Evolutionary conservation across 2,113 vertebrate species (phyloP), one percentile per base, ranked within the genome.

Genomic region (Delphinus delphis): DNA sequence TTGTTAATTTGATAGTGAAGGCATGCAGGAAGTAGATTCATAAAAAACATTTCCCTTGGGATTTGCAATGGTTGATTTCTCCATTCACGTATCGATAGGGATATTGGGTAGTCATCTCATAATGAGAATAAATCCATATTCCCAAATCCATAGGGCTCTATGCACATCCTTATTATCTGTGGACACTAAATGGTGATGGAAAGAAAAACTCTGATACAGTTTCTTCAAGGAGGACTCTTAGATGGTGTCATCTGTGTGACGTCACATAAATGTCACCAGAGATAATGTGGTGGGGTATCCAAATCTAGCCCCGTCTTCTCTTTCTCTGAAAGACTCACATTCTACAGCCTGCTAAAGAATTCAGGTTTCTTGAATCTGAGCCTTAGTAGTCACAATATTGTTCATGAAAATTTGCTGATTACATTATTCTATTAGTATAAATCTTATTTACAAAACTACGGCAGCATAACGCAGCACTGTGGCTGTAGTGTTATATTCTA

Each of bases 1-100:
- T 71, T 97, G 63, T 28, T 96, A 38, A 87, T 89, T 96, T 90
- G 58, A 81, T 23, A 74, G 92, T 58, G n/a, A 70, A 80, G 50
- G 12, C 28, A 44, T 36, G 14, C 6, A 92, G 36, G 62, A 41
- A 88, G 80, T 65, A 44, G 50, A 58, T 60, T 91, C 58, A 18
- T 55, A 38, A 14, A 65, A 81, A 88, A 33, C 18, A 8, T 36
- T 65, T 47, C 26, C 33, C 23, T 65, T 73, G 41, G 20, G 47
- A 90, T 85, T 91, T 74, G 5, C 36, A 74, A 28, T 67, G 63
- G 92, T 76, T 93, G 89, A 33, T 83, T 85, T 73, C 38, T 88
- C 11, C 26, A 53, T 50, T 31, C 17, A n/a, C 14, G 31, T 25
- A 31, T 65, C 25, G 50, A 28, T n/a, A 28, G 73, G 38, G 41